A percentile compares a stretch with the other conserved stretches of the same genome.
Evolutionary conservation across 35 echinoderm and acorn worm species (phyloP).

Genomic region (Holothuria glaberrima): DNA sequence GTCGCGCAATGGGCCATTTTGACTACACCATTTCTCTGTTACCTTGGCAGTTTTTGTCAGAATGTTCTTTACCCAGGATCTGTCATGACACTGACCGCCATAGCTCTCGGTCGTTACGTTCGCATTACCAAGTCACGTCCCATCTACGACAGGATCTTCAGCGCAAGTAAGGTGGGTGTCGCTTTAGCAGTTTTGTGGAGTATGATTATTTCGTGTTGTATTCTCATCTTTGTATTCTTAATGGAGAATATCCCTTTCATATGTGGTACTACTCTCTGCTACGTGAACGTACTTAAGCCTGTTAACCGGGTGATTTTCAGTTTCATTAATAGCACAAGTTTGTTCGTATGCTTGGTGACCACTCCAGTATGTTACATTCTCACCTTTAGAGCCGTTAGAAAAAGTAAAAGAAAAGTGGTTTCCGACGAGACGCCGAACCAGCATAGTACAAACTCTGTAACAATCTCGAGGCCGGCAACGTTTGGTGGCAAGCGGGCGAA

Average conservation of each 20-base stretch:
- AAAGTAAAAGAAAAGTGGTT: neutral
- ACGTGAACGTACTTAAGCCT: neutral
- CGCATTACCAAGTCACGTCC: neutral
- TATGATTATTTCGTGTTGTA: neutral
- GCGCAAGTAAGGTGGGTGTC: neutral
- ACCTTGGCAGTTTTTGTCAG: neutral
- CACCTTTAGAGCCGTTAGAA: neutral
- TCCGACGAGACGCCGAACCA: too few relatives aligned
- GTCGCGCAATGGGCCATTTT: neutral
- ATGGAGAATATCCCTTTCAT: neutral
- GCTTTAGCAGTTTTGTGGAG: neutral
- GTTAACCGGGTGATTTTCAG: neutral
- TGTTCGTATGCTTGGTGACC: constrained; percentile 5
- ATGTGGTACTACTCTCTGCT: neutral
- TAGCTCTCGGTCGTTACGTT: neutral
- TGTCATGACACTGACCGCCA: neutral
- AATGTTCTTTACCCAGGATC: neutral
- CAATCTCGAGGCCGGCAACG: neutral
- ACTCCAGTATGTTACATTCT: neutral
- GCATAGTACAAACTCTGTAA: too few relatives aligned
- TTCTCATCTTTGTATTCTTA: neutral
- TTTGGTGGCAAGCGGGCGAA: neutral
- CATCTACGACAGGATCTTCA: neutral
- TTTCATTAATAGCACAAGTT: neutral
- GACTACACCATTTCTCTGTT: neutral